Conservation (phyloP, 2,113 vertebrate genomes). For the Ivindomyrus marchei region DNA sequence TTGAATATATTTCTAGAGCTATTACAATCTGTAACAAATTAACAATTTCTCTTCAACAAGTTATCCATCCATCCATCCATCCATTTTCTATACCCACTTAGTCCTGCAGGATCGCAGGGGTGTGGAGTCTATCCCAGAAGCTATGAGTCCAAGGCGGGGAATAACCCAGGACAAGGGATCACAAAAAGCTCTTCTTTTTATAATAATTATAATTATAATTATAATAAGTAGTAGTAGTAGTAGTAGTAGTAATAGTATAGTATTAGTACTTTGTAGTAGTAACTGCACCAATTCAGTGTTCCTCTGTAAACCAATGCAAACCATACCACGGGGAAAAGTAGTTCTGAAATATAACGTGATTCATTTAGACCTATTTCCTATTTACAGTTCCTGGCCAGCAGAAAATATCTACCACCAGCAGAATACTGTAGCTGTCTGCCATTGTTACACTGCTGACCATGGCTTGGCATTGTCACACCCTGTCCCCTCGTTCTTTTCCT, state of each 20-base stretch:
- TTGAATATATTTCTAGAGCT: neutral
- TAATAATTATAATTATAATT: neutral
- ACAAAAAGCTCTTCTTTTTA: neutral
- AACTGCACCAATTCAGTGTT: neutral
- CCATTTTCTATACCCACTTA: neutral
- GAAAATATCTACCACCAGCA: slow-evolving; percentile 40
- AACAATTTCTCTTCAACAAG: neutral
- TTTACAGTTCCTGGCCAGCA: slow-evolving; percentile 48
- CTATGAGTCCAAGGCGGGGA: neutral
- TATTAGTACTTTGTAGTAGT: neutral
- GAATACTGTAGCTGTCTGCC: slow-evolving; percentile 23
- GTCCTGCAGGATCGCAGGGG: neutral
- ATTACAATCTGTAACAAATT: neutral
- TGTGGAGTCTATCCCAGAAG: neutral
- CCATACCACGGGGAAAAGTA: neutral
- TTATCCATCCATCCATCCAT: neutral
- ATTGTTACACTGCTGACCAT: slow-evolving; percentile 26
- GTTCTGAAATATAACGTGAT: slow-evolving; percentile 20
- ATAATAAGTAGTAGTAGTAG: neutral
- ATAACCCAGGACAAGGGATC: neutral
- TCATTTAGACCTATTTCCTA: slow-evolving; percentile 16
- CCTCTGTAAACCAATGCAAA: neutral
- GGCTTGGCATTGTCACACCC: neutral
- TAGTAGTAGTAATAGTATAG: neutral
- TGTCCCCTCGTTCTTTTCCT: too few species aligned